phyloP scores from a whole-genome alignment of 2,113 vertebrate species.

The Mellivora capensis region DNA sequence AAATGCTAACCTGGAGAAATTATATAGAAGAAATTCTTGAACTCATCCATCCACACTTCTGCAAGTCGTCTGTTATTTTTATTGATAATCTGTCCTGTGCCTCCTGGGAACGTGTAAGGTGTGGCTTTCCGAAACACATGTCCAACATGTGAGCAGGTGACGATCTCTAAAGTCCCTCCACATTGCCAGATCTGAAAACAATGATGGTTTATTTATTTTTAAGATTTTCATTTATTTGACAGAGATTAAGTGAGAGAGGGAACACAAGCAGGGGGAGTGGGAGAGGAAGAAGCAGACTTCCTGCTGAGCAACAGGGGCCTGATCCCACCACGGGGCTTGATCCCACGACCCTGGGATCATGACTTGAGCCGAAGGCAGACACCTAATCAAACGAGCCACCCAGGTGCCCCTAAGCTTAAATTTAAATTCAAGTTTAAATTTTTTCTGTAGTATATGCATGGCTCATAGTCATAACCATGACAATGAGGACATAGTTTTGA shows the following conservation, averaged over 20 bases:
- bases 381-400: background rate
- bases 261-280: no score
- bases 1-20: slow-evolving; percentile 95
- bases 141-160: slow-evolving; percentile 98
- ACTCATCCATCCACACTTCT: slow-evolving; percentile 99
- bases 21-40: slow-evolving; percentile 99
- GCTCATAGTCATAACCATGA: background rate
- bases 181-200: slow-evolving; percentile 96
- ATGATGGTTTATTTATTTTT: background rate
- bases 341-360: background rate
- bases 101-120: slow-evolving; percentile 98
- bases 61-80: slow-evolving; percentile 98
- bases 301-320: background rate
- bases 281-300: background rate
- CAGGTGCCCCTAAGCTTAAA: background rate
- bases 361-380: background rate
- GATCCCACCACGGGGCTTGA: background rate
- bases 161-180: slow-evolving; percentile 97
- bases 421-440: background rate
- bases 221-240: no score
- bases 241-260: no score
- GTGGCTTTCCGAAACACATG: slow-evolving; percentile 99
- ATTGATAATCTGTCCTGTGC: slow-evolving; percentile 99
- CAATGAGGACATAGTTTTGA: background rate
- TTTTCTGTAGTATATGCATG: background rate